Evolutionary conservation across 2,888 invertebrate species (phyloP).

Genomic region (Periphyllus acericola): DNA sequence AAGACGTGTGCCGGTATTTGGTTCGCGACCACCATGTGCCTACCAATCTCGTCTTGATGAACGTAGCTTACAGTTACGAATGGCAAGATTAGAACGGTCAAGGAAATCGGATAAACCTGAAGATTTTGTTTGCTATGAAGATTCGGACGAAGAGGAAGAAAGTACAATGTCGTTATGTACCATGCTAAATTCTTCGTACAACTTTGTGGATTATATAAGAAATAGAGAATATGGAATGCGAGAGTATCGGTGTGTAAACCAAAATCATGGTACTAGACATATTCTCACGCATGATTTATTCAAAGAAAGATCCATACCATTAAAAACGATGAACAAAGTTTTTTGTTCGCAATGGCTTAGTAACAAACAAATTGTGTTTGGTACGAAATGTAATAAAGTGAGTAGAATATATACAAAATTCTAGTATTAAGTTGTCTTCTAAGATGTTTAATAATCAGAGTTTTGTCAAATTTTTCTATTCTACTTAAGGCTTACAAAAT

Average conservation of each 20-base stretch:
- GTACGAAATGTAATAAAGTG: slow-evolving; percentile 97
- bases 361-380: slow-evolving; percentile 93
- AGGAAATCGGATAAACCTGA: slow-evolving; percentile 88
- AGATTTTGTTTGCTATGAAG: slow-evolving; percentile 89
- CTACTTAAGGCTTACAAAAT: too few relatives aligned
- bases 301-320: slow-evolving; percentile 82
- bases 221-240: slow-evolving; percentile 79
- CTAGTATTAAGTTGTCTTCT: too few relatives aligned
- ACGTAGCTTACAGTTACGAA: slow-evolving; percentile 75
- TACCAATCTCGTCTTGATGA: slow-evolving; percentile 78
- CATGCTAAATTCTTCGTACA: slow-evolving; percentile 82
- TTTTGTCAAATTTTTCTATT: too few relatives aligned
- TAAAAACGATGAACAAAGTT: slow-evolving; percentile 87
- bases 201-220: slow-evolving; percentile 85
- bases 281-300: slow-evolving; percentile 91
- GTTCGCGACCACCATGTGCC: slow-evolving; percentile 82
- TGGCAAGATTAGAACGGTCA: slow-evolving; percentile 75
- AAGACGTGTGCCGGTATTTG: slow-evolving; percentile 77
- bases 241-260: slow-evolving; percentile 78
- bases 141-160: slow-evolving; percentile 87
- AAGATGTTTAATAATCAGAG: too few relatives aligned
- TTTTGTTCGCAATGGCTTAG: slow-evolving; percentile 97
- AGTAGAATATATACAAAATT: slow-evolving; percentile 52
- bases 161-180: slow-evolving; percentile 72
- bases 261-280: slow-evolving; percentile 85